Evolutionary conservation across 2,797 vertebrate species (phyloP), one percentile per base, ranked within the genome.

Genomic region (Scomberomorus guttatus): DNA sequence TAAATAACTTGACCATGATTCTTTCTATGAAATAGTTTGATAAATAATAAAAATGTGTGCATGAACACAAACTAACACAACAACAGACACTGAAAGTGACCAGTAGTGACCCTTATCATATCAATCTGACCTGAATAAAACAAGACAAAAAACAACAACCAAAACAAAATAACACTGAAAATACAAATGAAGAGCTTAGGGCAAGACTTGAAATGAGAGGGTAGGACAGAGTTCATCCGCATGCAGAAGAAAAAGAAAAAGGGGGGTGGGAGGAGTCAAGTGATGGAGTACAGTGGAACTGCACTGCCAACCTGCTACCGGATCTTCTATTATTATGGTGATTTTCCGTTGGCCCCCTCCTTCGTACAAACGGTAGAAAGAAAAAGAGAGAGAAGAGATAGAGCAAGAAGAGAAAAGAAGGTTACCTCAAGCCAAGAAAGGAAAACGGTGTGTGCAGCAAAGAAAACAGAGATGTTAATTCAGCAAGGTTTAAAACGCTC

Each of bases 271-370:
- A n/a, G 69, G 67, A 59, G 37, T 82, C 63, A 75, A 82, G 52
- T 86, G 86, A 94, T 86, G 91, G 90, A 87, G 90, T 76, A 94
- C 90, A 95, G 94, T 74, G 72, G 72, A 84, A 90, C 87, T 83
- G 92, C 44, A 93, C 95, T 84, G 94, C 97, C 96, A 97, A 99
- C 98, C 98, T 99, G 97, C 98, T 85, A 98, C 95, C 44, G 98
- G 98, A 87, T 99, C 98, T 95, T 99, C 98, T 93, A 99, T 96
- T 95, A 99, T 99, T 96, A 99, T 97, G 96, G 97, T 97, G 97
- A 99, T 98, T 96, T 97, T 97, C 95, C 98, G 96, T 93, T 95
- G 96, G 91, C 94, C 95, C 92, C 96, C 97, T 97, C 92, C 95
- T 95, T 95, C 25, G 87, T 74, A 91, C 51, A 86, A 79, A 90